A percentile compares a stretch with the other conserved stretches of the same genome.
Evolutionary conservation across 2,797 vertebrate genomes (phyloP).

Genomic region (Coluber constrictor): DNA sequence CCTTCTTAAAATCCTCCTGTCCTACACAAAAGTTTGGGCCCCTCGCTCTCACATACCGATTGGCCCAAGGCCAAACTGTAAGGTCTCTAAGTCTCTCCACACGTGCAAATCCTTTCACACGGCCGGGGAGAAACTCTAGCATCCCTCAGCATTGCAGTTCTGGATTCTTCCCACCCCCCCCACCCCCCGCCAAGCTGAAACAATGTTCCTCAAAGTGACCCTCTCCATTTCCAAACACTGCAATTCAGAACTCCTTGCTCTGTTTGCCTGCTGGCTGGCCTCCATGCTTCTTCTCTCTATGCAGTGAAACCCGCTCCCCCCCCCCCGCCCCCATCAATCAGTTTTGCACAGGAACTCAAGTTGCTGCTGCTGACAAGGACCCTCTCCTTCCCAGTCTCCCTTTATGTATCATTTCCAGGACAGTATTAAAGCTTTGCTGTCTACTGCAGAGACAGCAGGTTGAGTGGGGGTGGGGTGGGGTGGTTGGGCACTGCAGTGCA

Average conservation of each 20-base stretch:
- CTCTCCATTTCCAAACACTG: background rate
- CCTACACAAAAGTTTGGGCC: background rate
- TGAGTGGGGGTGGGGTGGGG: background rate
- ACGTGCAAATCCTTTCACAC: no score
- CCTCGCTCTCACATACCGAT: background rate
- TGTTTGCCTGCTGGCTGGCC: background rate
- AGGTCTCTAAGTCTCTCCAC: no score
- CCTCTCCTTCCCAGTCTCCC: background rate
- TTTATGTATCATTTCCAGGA: background rate
- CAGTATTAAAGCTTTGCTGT: constrained; percentile 7
- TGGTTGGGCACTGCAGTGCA: constrained; percentile 36
- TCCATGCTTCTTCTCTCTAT: background rate
- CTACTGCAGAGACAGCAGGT: constrained; percentile 14
- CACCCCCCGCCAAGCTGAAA: background rate
- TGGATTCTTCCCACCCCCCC: no score
- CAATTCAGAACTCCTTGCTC: background rate
- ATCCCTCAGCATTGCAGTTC: constrained; percentile 13
- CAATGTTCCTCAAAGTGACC: background rate
- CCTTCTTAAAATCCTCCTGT: background rate
- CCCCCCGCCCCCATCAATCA: background rate
- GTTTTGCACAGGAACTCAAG: background rate
- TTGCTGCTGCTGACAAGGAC: no score
- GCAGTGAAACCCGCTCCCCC: background rate
- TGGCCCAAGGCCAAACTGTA: no score
- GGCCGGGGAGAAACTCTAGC: background rate